Evolutionary conservation across 2,888 invertebrate genomes (phyloP), one percentile per base, ranked within the genome.

Genomic region (Sepiola atlantica): DNA sequence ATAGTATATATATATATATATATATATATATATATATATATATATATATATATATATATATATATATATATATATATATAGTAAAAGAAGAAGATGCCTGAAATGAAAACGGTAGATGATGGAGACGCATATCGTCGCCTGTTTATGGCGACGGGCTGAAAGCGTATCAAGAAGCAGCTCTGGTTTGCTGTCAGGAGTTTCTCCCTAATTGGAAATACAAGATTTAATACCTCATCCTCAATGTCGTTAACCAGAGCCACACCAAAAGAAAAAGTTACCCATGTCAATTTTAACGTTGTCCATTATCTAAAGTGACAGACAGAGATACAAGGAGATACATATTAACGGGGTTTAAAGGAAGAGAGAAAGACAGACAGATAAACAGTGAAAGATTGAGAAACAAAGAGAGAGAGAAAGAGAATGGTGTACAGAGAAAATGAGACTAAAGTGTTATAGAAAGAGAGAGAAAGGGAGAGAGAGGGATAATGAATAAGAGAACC

Each of bases 261-360:
- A 16, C 77, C 32, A 77, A 77, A 77, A 77, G 18, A 10, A n/a
- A 28, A 77, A 16, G n/a, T 77, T 32, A 77, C 77, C 14, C n/a
- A n/a, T 77, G 77, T 77, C 77, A 77, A 77, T 77, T 77, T 77
- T 77, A n/a, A 77, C n/a, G 77, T 77, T 77, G n/a, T 28, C 77
- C 77, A 77, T n/a, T n/a, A n/a, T n/a, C n/a, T 77, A 32, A 77
- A 14, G 16, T 77, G 14, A 32, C n/a, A 77, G 14, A 12, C 6
- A 28, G 77, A 77, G 77, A 77, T 12, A n/a, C 14, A n/a, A 12
- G 12, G n/a, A 16, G n/a, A n/a, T n/a, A n/a, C n/a, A n/a, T n/a
- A n/a, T n/a, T n/a, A n/a, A n/a, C n/a, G n/a, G n/a, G n/a, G n/a
- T n/a, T n/a, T n/a, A n/a, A n/a, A n/a, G n/a, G n/a, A n/a, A n/a